Evolutionary conservation across 1,140 invertebrate genomes (phyloP), one percentile per base, ranked within the genome.

Genomic region (Lasioglossum baleicum): DNA sequence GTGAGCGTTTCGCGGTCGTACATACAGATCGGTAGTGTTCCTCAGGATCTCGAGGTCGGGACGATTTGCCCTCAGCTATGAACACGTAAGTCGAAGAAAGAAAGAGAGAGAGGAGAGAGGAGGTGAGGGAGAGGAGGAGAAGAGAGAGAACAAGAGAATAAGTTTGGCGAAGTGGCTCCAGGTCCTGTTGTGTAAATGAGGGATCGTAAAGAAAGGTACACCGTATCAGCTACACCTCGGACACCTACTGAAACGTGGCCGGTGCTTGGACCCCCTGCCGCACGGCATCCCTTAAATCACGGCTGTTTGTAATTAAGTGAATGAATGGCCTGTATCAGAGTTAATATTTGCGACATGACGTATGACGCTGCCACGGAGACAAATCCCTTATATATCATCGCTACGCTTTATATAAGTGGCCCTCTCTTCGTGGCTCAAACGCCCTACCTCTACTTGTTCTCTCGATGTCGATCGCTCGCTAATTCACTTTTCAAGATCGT

Each of bases 281-380:
- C 77, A 89, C 88, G 70, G 87, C 83, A 83, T 90, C 90, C 88
- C 92, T 92, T 93, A 93, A 93, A 93, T 93, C 92, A 93, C 88
- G 90, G 88, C 91, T 93, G 92, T 92, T 93, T 92, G 92, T 93
- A 93, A 93, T 93, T 93, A 93, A 93, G 92, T 92, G 92, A 93
- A 93, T 92, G 91, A 92, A 93, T 93, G 92, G 92, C 91, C 92
- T 92, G 92, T 93, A 93, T 93, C 92, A 90, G 91, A 92, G 92
- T 93, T 93, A 93, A 93, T 93, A 93, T 93, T 93, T 92, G 92
- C 92, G 91, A 89, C 89, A 91, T 93, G 92, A 93, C 90, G 91
- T 90, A 93, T 92, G 92, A 92, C 90, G 91, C 85, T 90, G 89
- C 90, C 90, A 84, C 86, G 87, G 88, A 92, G 92, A 93, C 92